Conservation (phyloP, 2,888 invertebrate species). For the Machimus rusticus region DNA sequence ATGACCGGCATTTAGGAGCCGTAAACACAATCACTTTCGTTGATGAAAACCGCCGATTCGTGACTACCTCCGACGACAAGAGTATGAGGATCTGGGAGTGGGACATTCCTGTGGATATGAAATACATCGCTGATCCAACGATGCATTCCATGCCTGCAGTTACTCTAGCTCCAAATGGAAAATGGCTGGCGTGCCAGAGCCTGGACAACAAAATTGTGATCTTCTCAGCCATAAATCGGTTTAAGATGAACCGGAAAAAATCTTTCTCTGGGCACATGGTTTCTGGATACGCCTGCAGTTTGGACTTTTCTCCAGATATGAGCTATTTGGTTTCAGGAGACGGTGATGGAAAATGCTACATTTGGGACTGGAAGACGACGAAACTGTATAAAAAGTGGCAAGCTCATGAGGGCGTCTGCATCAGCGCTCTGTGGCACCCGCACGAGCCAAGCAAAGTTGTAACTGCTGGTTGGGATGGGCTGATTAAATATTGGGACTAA, state of each 20-base stretch:
- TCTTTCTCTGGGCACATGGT: conserved; percentile 99
- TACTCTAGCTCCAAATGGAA: conserved; percentile 93
- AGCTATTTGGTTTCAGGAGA: conserved; percentile 97
- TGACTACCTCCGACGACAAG: conserved; percentile 99
- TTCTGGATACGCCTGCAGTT: conserved; percentile 96
- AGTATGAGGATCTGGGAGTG: conserved; percentile 99
- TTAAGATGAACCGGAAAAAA: conserved; percentile 98
- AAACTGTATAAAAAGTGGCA: conserved; percentile 99
- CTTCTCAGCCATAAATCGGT: conserved; percentile 95
- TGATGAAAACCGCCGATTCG: conserved; percentile 96
- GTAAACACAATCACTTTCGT: conserved; percentile 99
- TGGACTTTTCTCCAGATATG: conserved; percentile 99
- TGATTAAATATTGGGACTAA: conserved; percentile 98
- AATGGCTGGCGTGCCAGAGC: conserved; percentile 99
- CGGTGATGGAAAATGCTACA: conserved; percentile 97
- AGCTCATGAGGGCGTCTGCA: conserved; percentile 98
- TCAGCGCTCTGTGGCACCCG: conserved; percentile 95
- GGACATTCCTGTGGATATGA: conserved; percentile 99
- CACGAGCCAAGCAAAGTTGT: conserved; percentile 97
- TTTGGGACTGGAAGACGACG: conserved; percentile 99
- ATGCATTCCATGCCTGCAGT: conserved; percentile 99
- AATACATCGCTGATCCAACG: conserved; percentile 98
- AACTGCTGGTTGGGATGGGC: conserved; percentile 99
- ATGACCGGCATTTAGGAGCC: conserved; percentile 97
- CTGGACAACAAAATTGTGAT: conserved; percentile 99